phyloP scores from a whole-genome alignment of 2,113 vertebrate species.

The Entelurus aequoreus region DNA sequence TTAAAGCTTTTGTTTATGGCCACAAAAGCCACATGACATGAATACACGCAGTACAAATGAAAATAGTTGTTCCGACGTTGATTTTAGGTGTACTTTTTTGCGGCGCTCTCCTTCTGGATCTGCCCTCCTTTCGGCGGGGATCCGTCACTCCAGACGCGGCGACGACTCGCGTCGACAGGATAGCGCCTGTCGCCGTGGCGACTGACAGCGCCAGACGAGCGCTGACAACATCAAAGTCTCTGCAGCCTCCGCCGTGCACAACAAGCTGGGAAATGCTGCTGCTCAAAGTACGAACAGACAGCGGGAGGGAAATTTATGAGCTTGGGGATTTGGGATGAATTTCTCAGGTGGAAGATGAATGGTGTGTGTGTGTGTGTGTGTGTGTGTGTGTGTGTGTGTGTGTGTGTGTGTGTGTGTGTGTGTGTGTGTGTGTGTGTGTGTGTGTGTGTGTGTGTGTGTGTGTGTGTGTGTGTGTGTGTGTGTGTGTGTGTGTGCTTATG shows the following conservation, averaged over 20 bases:
- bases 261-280: constrained; percentile 33
- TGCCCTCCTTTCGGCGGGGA: neutral
- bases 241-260: constrained; percentile 30
- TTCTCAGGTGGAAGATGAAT: constrained; percentile 39
- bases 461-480: constrained; percentile 3
- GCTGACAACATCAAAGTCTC: constrained; percentile 38
- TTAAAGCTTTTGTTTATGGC: no score
- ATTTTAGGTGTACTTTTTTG: neutral
- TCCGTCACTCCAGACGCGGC: neutral
- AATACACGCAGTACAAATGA: no score
- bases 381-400: constrained; percentile 21
- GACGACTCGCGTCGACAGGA: constrained; percentile 23
- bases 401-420: constrained; percentile 7
- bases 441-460: neutral
- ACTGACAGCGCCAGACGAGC: constrained; percentile 36
- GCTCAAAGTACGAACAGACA: constrained; percentile 19
- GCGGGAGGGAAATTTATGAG: constrained; percentile 35
- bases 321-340: constrained; percentile 47
- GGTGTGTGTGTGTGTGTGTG: constrained; percentile 8
- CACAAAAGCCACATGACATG: no score
- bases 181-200: constrained; percentile 14
- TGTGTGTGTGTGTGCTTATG: constrained; percentile 22
- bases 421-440: constrained; percentile 16
- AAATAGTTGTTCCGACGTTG: no score
- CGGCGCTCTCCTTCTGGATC: neutral